Base-by-base conservation (phyloP, 1,140 invertebrate genomes). In the Holotrichia oblita region DNA sequence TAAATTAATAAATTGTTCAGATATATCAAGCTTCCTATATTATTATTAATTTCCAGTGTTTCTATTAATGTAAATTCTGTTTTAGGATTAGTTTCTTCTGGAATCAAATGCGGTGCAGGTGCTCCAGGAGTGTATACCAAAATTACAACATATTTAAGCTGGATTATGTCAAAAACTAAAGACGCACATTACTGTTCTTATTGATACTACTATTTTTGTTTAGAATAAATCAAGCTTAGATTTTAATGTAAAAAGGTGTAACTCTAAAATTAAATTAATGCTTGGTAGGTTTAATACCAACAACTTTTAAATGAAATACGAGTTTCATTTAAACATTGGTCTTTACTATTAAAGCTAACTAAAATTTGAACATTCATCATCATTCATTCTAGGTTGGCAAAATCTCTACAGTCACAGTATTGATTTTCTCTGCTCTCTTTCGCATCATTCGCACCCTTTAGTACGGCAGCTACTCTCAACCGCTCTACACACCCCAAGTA, bases 1-100 rank as follows among this genome's bases (percentile, higher is more conserved):
- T n/a, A n/a, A n/a, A 69, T 22, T 69, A 69, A 9, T 14, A 69
- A 48, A 48, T 6, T 14, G 10, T 6, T 48, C 22, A 24, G 0
- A 14, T 24, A 4, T 27, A 69, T 64, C 1, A 17, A 27, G 9
- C 24, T 69, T 69, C 24, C 22, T 20, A 4, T 64, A 64, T 9
- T 22, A 34, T 69, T 69, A n/a, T n/a, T n/a, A n/a, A n/a, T n/a
- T n/a, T n/a, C n/a, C n/a, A n/a, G n/a, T n/a, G n/a, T n/a, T n/a
- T n/a, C n/a, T n/a, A n/a, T n/a, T n/a, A n/a, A n/a, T n/a, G n/a
- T n/a, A n/a, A n/a, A n/a, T n/a, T n/a, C n/a, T 34, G n/a, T 48
- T 48, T 10, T 34, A 69, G 61, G 61, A 22, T 27, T 34, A 69
- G 61, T 69, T 69, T 69, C 61, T 3, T 69, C 17, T 8, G 61